These are phyloP conservation scores for Mustela lutreola DNA, from an alignment of 2,113 vertebrate species.

Conservation along the genomic window DNA sequence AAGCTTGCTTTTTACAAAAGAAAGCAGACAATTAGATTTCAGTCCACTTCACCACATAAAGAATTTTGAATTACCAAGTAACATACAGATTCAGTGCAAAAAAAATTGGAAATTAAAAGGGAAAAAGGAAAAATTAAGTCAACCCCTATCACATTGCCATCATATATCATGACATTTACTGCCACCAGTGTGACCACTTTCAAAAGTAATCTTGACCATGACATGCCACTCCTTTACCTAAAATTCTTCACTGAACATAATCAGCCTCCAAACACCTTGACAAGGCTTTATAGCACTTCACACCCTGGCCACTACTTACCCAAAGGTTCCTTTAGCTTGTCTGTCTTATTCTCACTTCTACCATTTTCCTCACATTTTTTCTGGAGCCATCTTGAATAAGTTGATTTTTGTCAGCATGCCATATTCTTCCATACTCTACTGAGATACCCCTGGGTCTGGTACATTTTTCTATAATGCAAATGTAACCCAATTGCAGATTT, in stretches of 20 bases:
- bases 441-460: neutral
- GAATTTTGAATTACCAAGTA: conserved; percentile 20
- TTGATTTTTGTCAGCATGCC: neutral
- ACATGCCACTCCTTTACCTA: neutral
- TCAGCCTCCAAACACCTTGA: neutral
- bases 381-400: neutral
- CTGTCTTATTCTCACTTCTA: neutral
- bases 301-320: neutral
- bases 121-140: neutral
- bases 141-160: neutral
- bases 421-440: neutral
- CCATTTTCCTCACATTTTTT: conserved; percentile 1
- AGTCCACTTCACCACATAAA: neutral
- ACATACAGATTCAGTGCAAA: neutral
- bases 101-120: neutral
- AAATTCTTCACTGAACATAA: neutral
- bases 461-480: neutral
- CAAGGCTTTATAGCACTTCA: neutral
- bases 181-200: neutral
- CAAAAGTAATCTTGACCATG: neutral
- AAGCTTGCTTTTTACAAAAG: conserved; percentile 29
- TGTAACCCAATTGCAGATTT: neutral
- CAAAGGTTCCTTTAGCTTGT: neutral
- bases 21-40: neutral
- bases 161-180: neutral